A percentile compares a stretch with the other conserved stretches of the same genome.
phyloP scores from a whole-genome alignment of 2,888 invertebrate genomes.

The Cacoxenus indagator region DNA sequence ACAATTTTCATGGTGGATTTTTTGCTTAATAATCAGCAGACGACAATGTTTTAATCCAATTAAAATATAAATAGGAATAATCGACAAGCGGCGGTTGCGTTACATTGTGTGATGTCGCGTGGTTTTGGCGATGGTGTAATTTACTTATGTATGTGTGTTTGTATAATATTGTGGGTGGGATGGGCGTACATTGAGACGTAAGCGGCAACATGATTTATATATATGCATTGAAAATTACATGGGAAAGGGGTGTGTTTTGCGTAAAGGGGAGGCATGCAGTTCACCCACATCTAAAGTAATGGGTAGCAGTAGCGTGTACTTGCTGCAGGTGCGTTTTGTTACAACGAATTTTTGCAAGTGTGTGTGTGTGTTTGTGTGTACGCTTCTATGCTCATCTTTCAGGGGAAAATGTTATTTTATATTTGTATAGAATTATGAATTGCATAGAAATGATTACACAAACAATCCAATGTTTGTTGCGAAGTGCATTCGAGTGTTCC shows the following conservation, averaged over 20 bases:
- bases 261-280: neutral
- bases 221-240: neutral
- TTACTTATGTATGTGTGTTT: slow-evolving; percentile 3
- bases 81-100: too few relatives aligned
- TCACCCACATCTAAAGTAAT: too few relatives aligned
- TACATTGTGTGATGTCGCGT: too few relatives aligned
- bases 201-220: neutral
- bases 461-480: slow-evolving; percentile 7
- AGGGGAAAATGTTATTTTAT: slow-evolving; percentile 24
- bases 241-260: neutral
- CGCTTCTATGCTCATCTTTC: neutral
- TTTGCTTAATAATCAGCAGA: too few relatives aligned
- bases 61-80: too few relatives aligned
- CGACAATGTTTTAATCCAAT: too few relatives aligned
- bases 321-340: neutral
- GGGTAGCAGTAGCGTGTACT: too few relatives aligned
- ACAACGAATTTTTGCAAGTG: neutral
- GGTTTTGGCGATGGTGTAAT: neutral
- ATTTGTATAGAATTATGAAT: slow-evolving; percentile 2
- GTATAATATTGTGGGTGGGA: slow-evolving; percentile 16
- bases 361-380: neutral
- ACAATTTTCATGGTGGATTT: too few relatives aligned
- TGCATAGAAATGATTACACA: slow-evolving; percentile 13
- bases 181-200: neutral
- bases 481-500: slow-evolving; percentile 22